These are phyloP conservation scores for Parauchenoglanis ngamensis DNA, from an alignment of 2,797 vertebrate genomes.

Conservation along the genomic window DNA sequence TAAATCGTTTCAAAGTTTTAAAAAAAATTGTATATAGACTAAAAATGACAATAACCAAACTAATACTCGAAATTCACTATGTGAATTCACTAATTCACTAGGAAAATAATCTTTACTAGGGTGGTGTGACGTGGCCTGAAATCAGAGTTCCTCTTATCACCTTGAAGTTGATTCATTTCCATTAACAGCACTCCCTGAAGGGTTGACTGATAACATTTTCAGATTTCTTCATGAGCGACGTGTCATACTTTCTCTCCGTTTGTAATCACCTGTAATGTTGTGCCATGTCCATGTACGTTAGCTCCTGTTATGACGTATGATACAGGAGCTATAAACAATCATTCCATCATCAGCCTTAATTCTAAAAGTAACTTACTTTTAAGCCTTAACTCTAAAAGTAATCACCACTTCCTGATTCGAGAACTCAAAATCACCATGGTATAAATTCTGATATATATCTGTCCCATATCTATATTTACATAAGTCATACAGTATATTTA, in stretches of 20 bases:
- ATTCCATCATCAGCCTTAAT: background rate
- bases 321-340: background rate
- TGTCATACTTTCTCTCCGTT: background rate
- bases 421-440: background rate
- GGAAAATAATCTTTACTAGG: background rate
- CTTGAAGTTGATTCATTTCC: background rate
- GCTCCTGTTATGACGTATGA: background rate
- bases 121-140: background rate
- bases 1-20: background rate
- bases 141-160: background rate
- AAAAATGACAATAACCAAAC: too few species aligned
- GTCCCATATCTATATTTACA: background rate
- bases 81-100: too few species aligned
- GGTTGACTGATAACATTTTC: background rate
- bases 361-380: too few species aligned
- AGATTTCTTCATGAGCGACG: background rate
- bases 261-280: background rate
- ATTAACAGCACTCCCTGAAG: background rate
- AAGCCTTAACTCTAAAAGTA: too few species aligned
- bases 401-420: background rate
- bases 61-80: background rate
- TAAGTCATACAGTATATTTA: background rate
- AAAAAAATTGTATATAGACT: too few species aligned
- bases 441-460: background rate
- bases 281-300: background rate